A percentile compares a stretch with the other conserved stretches of the same genome.
Conservation (phyloP, 2,888 invertebrate genomes). For the Anthrax anthrax region DNA sequence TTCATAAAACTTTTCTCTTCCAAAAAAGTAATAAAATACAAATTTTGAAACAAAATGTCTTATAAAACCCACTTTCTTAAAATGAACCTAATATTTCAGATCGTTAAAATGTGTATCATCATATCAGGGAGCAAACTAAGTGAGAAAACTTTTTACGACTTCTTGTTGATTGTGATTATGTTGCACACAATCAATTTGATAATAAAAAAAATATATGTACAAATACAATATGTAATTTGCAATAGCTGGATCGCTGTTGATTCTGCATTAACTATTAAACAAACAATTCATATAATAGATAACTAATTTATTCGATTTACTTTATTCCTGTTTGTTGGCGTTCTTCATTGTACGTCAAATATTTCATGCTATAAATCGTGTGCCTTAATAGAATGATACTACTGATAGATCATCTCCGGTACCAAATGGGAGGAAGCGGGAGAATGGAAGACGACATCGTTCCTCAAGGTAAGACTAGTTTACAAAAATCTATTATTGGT, state of each 20-base stretch:
- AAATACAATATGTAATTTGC: constrained; percentile 2
- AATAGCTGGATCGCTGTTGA: constrained; percentile 10
- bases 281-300: constrained; percentile 9
- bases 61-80: constrained; percentile 17
- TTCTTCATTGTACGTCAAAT: constrained; percentile 16
- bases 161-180: constrained; percentile 6
- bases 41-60: background rate
- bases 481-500: too few species aligned
- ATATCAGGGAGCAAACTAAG: constrained; percentile 6
- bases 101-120: constrained; percentile 28
- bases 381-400: constrained; percentile 18
- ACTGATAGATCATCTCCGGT: constrained; percentile 9
- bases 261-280: constrained; percentile 10
- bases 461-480: constrained; percentile 18
- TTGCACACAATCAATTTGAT: background rate
- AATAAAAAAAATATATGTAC: constrained; percentile 5
- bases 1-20: constrained; percentile 7
- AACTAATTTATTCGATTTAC: constrained; percentile 17
- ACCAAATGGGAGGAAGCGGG: constrained; percentile 8
- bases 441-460: constrained; percentile 9
- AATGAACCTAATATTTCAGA: constrained; percentile 36
- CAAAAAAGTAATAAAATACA: background rate
- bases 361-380: constrained; percentile 10
- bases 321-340: constrained; percentile 19
- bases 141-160: constrained; percentile 7